These are phyloP conservation scores for Astreopora myriophthalma DNA, from an alignment of 64 coral and sea anemone species.

Conservation along the genomic window DNA sequence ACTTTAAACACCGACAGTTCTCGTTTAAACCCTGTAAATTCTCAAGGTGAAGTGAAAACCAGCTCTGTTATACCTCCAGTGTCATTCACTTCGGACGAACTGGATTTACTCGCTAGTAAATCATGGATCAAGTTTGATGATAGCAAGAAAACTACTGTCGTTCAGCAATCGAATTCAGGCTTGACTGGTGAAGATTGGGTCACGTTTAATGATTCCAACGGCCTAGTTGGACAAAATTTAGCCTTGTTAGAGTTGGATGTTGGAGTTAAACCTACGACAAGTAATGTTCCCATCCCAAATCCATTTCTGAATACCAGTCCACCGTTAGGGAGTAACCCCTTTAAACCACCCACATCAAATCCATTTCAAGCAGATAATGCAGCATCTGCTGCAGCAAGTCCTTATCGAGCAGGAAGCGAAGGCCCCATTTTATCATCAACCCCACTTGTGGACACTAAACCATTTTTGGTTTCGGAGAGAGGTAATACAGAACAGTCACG, in stretches of 20 bases:
- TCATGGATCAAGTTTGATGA: slow-evolving; percentile 34
- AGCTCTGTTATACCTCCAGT: not conserved
- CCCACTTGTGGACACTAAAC: not conserved
- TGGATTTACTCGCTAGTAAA: slow-evolving; percentile 50
- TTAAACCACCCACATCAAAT: slow-evolving; percentile 5
- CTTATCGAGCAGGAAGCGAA: not conserved
- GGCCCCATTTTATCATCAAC: not conserved
- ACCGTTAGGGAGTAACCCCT: slow-evolving; percentile 10
- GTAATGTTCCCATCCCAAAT: slow-evolving; percentile 44
- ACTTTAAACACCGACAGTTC: too few relatives aligned
- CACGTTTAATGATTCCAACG: slow-evolving; percentile 42
- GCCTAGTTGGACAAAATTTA: not conserved
- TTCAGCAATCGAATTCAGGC: not conserved
- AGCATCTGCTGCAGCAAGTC: not conserved
- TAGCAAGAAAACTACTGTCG: not conserved
- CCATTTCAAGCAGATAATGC: slow-evolving; percentile 44
- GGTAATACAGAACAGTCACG: not conserved
- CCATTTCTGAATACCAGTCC: slow-evolving; percentile 7
- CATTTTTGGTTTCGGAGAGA: not conserved
- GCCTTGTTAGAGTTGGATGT: slow-evolving; percentile 50
- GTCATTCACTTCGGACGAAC: slow-evolving; percentile 23
- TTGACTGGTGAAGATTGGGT: slow-evolving; percentile 35
- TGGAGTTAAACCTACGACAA: not conserved
- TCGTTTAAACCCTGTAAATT: not conserved
- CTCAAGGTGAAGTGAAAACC: not conserved